phyloP scores from a whole-genome alignment of 2,797 vertebrate genomes.

The Oryzias dopingdopingensis region DNA sequence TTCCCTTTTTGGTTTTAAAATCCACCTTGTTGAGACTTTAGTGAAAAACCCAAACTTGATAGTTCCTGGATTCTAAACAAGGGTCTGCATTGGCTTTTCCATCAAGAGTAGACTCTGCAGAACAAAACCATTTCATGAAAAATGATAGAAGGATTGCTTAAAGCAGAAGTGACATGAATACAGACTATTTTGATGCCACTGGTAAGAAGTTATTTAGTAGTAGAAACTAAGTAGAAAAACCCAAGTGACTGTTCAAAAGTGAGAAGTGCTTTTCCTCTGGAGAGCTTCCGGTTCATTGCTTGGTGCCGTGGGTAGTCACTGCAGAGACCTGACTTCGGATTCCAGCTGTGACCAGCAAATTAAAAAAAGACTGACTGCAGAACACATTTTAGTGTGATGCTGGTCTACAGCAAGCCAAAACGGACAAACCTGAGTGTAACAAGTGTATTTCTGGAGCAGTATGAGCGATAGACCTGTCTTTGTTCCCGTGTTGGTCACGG shows the following conservation, averaged over 20 bases:
- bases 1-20: conserved; percentile 6
- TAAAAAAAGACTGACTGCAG: conserved; percentile 56
- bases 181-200: conserved; percentile 34
- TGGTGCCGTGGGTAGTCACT: conserved; percentile 67
- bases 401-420: conserved; percentile 43
- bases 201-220: conserved; percentile 59
- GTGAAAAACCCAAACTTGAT: too few relatives aligned
- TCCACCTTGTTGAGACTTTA: conserved; percentile 3
- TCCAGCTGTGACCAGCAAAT: conserved; percentile 76
- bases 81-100: too few relatives aligned
- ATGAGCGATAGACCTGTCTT: conserved; percentile 58
- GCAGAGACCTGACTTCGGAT: conserved; percentile 78
- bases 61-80: too few relatives aligned
- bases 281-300: conserved; percentile 70
- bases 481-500: conserved; percentile 63
- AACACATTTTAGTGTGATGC: conserved; percentile 38
- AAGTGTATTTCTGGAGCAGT: conserved; percentile 46
- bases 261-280: conserved; percentile 71
- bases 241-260: conserved; percentile 68
- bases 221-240: conserved; percentile 60
- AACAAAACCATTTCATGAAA: not conserved
- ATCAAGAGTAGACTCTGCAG: too few relatives aligned
- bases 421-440: conserved; percentile 58
- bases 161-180: conserved; percentile 27
- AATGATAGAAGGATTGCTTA: conserved; percentile 42